Base-by-base conservation (phyloP, 1,140 invertebrate species). In the Ruditapes philippinarum region DNA sequence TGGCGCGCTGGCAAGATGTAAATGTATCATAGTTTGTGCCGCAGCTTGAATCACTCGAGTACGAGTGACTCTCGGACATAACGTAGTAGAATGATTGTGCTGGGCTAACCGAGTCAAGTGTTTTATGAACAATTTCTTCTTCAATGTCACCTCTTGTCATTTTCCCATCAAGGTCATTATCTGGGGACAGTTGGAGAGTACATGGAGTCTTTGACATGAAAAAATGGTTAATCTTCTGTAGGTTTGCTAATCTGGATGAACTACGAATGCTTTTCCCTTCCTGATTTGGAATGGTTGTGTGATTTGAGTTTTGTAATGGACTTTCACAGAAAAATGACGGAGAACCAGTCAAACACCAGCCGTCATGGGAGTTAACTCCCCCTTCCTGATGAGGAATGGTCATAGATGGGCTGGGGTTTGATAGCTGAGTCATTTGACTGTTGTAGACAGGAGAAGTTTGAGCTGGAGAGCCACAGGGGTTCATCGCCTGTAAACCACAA, bases 361-460 rank as follows among this genome's bases (percentile, higher is more conserved):
- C 51, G 38, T 86, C 84, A 42, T 86, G 84, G 84, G 84, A 86
- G 57, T 86, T 76, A 86, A 76, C 74, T 78, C 84, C 84, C 73
- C 84, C 84, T 86, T 86, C 84, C 84, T 86, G 84, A 86, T 70
- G 70, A 70, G 84, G 84, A 86, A 86, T 86, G 84, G 84, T 86
- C 84, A 86, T 86, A 78, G 84, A 9, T 60, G 33, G 51, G 51
- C 84, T 86, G 51, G 84, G 51, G 38, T 45, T 76, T 0, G 84
- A 76, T 31, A 70, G 84, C 40, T 65, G 28, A 17, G 82, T 74
- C 49, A 62, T 86, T 12, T 51, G 40, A 78, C 12, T 78, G 73
- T 78, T 86, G 38, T 86, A 86, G 5, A 33, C 12, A 9, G 84
- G 68, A 57, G 84, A 78, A 42, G 38, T 40, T 19, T 85, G 83